phyloP scores from a whole-genome alignment of 1,140 invertebrate genomes.

The Camponotus floridanus region DNA sequence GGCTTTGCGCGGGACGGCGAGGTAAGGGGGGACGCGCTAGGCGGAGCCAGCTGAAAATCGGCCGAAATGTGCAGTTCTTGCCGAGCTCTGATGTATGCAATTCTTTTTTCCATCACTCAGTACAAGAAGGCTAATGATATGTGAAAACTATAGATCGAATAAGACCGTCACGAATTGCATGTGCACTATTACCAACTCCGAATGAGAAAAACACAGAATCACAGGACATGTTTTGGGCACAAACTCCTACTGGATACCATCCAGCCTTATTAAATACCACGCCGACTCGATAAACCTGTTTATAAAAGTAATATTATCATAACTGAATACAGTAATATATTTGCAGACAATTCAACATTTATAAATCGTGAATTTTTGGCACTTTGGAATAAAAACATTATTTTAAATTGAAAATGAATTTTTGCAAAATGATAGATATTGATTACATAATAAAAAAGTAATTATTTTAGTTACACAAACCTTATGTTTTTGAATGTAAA shows the following conservation, averaged over 20 bases:
- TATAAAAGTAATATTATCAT: slow-evolving; percentile 72
- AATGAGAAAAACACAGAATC: slow-evolving; percentile 91
- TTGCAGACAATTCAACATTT: not conserved
- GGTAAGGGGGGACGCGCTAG: too few species aligned
- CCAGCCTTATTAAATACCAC: slow-evolving; percentile 93
- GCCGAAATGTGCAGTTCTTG: too few species aligned
- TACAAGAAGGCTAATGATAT: slow-evolving; percentile 70
- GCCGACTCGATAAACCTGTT: slow-evolving; percentile 91
- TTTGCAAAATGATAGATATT: not conserved
- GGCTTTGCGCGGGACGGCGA: too few species aligned
- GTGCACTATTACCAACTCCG: slow-evolving; percentile 89
- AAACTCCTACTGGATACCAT: slow-evolving; percentile 91
- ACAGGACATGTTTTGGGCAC: slow-evolving; percentile 87
- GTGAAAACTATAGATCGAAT: slow-evolving; percentile 91
- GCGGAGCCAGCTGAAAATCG: too few species aligned
- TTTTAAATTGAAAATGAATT: not conserved
- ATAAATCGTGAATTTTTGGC: slow-evolving; percentile 4
- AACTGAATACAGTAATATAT: not conserved
- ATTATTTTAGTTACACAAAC: slow-evolving; percentile 81
- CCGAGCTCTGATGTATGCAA: too few species aligned
- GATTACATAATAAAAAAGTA: slow-evolving; percentile 79
- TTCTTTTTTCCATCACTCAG: slow-evolving; percentile 18
- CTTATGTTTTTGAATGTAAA: slow-evolving; percentile 91
- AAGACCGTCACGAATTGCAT: slow-evolving; percentile 90
- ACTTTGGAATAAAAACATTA: not conserved